Evolutionary conservation across 2,888 invertebrate species (phyloP), one percentile per base, ranked within the genome.

Genomic region (Pomacea canaliculata): DNA sequence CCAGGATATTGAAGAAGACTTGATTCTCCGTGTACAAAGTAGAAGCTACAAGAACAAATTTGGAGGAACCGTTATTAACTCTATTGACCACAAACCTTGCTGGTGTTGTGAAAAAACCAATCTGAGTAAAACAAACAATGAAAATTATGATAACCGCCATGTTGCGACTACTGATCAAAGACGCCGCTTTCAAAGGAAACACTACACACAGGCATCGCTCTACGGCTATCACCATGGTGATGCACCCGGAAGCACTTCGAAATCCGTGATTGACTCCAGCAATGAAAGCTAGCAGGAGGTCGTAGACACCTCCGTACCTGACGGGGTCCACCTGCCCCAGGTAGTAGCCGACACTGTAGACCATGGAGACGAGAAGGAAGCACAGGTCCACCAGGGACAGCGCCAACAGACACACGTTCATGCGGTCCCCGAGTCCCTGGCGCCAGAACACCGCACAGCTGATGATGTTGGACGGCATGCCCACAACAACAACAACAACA

Each of bases 221-320:
- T 48, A 71, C 19, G 46, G 71, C 71, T 16, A 71, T 71, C 19
- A 71, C 60, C 71, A 62, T 71, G 27, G 62, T 71, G 71, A 71
- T 71, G 71, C 60, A 62, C 46, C 71, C 71, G 12, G 71, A 71
- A 13, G 62, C 62, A 46, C 62, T 62, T 37, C 48, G 60, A 62
- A 71, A 46, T 19, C 62, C 71, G 46, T 62, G 46, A 48, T 46
- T 62, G 4, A 71, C 71, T n/a, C 71, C 71, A 13, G 48, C n/a
- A 7, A 60, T 62, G 62, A 59, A 70, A n/a, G 60, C 59, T 37
- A 70, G 27, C 27, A 56, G 56, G 12, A 59, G 37, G 27, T 56
- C 70, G 59, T 70, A 70, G 59, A 49, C 56, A n/a, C 49, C 59
- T 2, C 27, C 59, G 2, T 60, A 56, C 37, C 3, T 37, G 16